Evolutionary conservation across 2,888 invertebrate species (phyloP), one percentile per base, ranked within the genome.

Genomic region (Monoplex corrugatus): DNA sequence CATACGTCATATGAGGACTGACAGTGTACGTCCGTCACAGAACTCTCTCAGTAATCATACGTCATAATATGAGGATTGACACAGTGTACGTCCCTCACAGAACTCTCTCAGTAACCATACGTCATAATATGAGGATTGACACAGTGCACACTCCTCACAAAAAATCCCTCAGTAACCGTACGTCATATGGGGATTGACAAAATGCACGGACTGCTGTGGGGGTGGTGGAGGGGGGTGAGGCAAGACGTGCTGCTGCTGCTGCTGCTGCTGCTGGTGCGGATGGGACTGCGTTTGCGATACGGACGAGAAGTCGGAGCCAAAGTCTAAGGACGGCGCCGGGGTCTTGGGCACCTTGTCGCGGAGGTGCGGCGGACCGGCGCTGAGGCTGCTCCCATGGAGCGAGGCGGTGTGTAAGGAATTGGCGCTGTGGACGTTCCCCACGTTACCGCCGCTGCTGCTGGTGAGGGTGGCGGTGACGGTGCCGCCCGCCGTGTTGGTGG

Each of bases 271-370:
- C 44, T 89, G 89, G 35, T 88, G 89, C 40, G 91, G 93, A 83
- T 92, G 93, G 86, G 93, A 93, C 87, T 94, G 94, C 88, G 93
- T 93, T 50, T 94, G 92, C 3, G 95, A 95, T 28, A 94, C 94
- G 0, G 95, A 95, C 40, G 95, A 95, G 90, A 95, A 94, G 91
- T 95, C 95, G 63, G 95, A 94, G 89, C 94, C 94, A 85, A 94
- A 93, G 90, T 95, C 95, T 84, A 93, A 89, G 89, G 93, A 93
- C 80, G 93, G 94, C 38, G 91, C 92, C 23, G 91, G 91, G 43
- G 93, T 94, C 90, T 93, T 94, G 23, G 94, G 92, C 80, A 93
- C 63, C 91, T 92, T 93, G 63, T 94, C 94, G 44, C 92, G 89
- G 87, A 92, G 92, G 86, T 90, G 91, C 90, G 93, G 40, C 0